These are phyloP conservation scores for Anhinga rufa DNA, from an alignment of 2,113 vertebrate genomes.

Conservation along the genomic window DNA sequence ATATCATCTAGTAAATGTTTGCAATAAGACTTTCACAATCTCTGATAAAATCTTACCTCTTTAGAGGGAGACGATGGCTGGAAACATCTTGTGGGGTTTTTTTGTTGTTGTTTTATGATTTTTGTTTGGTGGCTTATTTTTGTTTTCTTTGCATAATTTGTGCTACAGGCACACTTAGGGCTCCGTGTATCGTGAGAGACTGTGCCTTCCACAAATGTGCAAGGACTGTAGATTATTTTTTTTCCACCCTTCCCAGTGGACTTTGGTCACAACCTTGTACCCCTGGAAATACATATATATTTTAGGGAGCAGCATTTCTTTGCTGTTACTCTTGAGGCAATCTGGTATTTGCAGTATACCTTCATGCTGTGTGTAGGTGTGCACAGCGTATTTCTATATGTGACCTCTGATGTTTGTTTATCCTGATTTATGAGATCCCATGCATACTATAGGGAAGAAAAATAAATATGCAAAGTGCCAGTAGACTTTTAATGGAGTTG, in stretches of 20 bases:
- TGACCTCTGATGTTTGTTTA: constrained; percentile 73
- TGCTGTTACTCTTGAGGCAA: neutral
- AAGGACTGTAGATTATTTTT: neutral
- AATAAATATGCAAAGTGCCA: constrained; percentile 78
- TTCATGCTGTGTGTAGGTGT: neutral
- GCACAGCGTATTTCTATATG: neutral
- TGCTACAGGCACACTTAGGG: neutral
- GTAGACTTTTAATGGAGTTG: constrained; percentile 78
- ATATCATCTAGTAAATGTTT: neutral
- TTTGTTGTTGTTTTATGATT: neutral
- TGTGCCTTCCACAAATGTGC: neutral
- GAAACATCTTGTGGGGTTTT: neutral
- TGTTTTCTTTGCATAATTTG: neutral
- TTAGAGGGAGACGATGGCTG: neutral
- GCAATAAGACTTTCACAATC: neutral
- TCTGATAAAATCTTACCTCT: neutral
- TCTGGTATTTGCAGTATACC: neutral
- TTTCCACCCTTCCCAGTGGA: neutral
- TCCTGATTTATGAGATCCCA: constrained; percentile 73
- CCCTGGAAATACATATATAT: neutral
- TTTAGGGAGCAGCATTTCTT: neutral
- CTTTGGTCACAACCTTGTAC: neutral
- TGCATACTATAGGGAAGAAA: constrained; percentile 66
- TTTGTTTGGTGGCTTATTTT: neutral
- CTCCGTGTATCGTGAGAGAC: neutral